Evolutionary conservation across 2,888 invertebrate genomes (phyloP).

Genomic region (Chloroclystis v-ata): DNA sequence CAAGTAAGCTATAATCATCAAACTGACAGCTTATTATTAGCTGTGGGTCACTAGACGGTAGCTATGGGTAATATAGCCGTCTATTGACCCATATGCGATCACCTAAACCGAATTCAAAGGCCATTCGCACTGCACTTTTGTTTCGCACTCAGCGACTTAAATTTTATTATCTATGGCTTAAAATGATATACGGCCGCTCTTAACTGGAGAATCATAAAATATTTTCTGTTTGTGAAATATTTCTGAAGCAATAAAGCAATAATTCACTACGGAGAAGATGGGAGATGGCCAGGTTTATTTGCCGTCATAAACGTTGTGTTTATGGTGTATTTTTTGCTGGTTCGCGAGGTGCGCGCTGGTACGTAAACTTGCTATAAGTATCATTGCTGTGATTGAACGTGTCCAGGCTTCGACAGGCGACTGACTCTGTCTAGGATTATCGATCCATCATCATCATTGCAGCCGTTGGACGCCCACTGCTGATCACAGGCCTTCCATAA

Average conservation of each 20-base stretch:
- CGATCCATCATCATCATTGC: too few species aligned
- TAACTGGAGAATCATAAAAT: slow-evolving; percentile 78
- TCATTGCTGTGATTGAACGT: slow-evolving; percentile 56
- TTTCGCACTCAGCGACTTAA: slow-evolving; percentile 70
- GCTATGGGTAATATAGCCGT: too few species aligned
- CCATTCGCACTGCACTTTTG: slow-evolving; percentile 50
- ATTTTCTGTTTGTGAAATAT: slow-evolving; percentile 79
- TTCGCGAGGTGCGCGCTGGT: slow-evolving; percentile 50
- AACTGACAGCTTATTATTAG: slow-evolving; percentile 16
- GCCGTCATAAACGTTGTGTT: slow-evolving; percentile 75
- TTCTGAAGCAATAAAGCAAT: slow-evolving; percentile 79
- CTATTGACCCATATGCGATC: slow-evolving; percentile 16
- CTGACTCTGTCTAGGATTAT: slow-evolving; percentile 12
- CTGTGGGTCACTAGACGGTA: too few species aligned
- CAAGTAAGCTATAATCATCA: slow-evolving; percentile 11
- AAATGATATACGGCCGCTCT: slow-evolving; percentile 76
- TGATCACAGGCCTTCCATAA: too few species aligned
- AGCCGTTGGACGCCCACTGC: too few species aligned
- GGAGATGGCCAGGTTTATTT: slow-evolving; percentile 75
- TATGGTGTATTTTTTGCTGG: slow-evolving; percentile 73
- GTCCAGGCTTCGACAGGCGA: slow-evolving; percentile 33
- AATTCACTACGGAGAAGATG: slow-evolving; percentile 77
- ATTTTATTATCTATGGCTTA: slow-evolving; percentile 78
- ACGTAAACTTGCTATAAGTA: slow-evolving; percentile 58
- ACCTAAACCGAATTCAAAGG: slow-evolving; percentile 29